phyloP scores from a whole-genome alignment of 2,113 vertebrate species.

The Zingel zingel region DNA sequence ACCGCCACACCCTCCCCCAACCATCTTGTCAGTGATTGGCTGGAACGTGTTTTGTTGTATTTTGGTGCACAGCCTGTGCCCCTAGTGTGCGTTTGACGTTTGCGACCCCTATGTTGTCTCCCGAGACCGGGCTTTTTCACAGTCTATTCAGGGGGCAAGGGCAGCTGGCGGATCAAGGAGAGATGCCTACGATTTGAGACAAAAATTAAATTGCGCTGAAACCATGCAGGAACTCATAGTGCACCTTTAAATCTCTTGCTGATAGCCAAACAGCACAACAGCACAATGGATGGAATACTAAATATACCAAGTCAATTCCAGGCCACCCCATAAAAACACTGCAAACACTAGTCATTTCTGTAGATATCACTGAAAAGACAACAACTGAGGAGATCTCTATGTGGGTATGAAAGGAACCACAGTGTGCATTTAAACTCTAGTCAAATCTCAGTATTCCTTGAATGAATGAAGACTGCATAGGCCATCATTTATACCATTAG shows the following conservation, averaged over 20 bases:
- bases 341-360: slow-evolving; percentile 6
- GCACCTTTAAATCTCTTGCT: not conserved
- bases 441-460: not conserved
- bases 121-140: no score
- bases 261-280: slow-evolving; percentile 5
- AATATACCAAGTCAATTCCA: not conserved
- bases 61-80: no score
- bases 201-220: no score
- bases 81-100: no score
- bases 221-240: no score
- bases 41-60: no score
- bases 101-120: no score
- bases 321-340: not conserved
- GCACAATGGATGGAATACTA: not conserved
- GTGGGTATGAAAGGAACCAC: not conserved
- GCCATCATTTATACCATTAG: not conserved
- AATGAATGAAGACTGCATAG: not conserved
- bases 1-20: no score
- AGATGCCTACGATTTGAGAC: no score
- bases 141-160: no score
- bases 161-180: no score
- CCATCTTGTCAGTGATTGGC: no score
- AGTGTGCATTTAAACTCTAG: not conserved
- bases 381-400: not conserved
- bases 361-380: not conserved